Evolutionary conservation across 2,888 invertebrate genomes (phyloP).

Genomic region (Microchrysa polita): DNA sequence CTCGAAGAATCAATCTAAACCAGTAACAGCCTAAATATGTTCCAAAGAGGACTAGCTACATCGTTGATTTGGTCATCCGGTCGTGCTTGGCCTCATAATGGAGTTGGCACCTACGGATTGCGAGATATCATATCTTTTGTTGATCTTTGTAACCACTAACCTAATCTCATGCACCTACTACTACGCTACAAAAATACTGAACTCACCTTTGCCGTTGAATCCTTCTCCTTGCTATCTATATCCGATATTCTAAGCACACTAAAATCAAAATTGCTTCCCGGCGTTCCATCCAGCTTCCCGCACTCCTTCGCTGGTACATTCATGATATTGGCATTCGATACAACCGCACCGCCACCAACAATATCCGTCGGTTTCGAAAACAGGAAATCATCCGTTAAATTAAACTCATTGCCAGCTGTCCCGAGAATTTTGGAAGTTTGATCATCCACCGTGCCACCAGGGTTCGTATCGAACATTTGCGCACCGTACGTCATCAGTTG

Average conservation of each 20-base stretch:
- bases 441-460: slow-evolving; percentile 13
- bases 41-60: no score
- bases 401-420: slow-evolving; percentile 39
- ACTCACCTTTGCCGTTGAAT: slow-evolving; percentile 45
- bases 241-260: slow-evolving; percentile 42
- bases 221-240: slow-evolving; percentile 47
- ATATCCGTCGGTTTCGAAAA: slow-evolving; percentile 43
- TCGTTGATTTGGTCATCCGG: no score
- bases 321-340: not conserved
- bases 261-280: slow-evolving; percentile 46
- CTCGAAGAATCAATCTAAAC: no score
- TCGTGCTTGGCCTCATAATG: no score
- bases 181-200: no score
- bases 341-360: not conserved
- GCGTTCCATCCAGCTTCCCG: slow-evolving; percentile 21
- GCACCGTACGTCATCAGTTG: slow-evolving; percentile 35
- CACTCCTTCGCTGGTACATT: slow-evolving; percentile 16
- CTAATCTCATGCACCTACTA: no score
- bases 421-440: slow-evolving; percentile 23
- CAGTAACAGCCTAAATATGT: no score
- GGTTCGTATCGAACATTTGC: slow-evolving; percentile 41
- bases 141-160: no score
- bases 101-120: no score
- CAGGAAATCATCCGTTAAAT: slow-evolving; percentile 44
- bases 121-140: no score